Base-by-base conservation (phyloP, 2,888 invertebrate species). In the Watsonalla cultraria region DNA sequence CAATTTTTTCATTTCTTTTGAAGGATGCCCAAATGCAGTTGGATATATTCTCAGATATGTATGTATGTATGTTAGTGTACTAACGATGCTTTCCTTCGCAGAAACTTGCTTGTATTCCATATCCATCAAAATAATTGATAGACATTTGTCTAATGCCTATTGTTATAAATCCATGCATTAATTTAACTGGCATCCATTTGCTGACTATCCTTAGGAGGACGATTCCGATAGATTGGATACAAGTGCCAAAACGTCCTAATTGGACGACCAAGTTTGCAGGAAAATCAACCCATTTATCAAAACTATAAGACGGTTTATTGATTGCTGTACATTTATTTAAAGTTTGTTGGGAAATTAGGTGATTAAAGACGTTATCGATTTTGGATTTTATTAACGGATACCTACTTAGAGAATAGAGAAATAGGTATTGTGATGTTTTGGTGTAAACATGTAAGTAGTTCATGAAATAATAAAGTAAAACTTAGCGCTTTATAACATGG, bases 221-320 rank as follows among this genome's bases (percentile, higher is more conserved):
- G 92, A 91, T 92, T 87, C 86, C 90, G 82, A 92, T 92, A 90
- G 91, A 92, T 92, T 91, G 92, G 90, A 90, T 89, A 86, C 90
- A 61, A 73, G 64, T 42, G 6, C 5, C 11, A 11, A 8, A 42
- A 42, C 42, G 42, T 42, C 11, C 2, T 11, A 42, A 42, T 42
- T 11, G 42, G 5, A 42, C 42, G 11, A 11, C 11, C 1, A 42
- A 8, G 42, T 11, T 42, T 42, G 11, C 2, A 11, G 42, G 42
- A 42, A 42, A 11, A 42, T 7, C 42, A 42, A 42, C 42, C 42
- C 11, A 42, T 42, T 4, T 42, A 11, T 8, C 11, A 42, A 42
- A 7, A 11, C 9, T 11, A 5, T 42, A 42, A 7, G 11, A 11
- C 11, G 70, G 66, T 68, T 71, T 70, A 77, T 78, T 78, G 80